A percentile compares a stretch with the other conserved stretches of the same genome.
These are phyloP conservation scores for Bergia sp. DNA, from an alignment of 92 coral and sea anemone genomes.

Conservation along the genomic window DNA sequence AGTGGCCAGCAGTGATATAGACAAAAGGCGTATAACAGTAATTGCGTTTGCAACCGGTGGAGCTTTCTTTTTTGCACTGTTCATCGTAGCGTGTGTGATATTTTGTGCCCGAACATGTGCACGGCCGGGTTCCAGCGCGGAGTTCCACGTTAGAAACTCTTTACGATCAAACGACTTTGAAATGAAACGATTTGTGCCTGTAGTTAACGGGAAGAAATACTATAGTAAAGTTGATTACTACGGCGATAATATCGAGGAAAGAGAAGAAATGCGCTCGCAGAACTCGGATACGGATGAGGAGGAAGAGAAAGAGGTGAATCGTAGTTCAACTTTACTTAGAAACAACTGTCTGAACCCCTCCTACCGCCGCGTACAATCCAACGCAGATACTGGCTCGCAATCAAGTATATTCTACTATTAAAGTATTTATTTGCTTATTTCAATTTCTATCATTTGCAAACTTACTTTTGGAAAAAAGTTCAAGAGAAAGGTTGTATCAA, in stretches of 20 bases:
- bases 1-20: not conserved
- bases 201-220: conserved; percentile 30
- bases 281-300: conserved; percentile 36
- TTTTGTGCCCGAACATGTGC: conserved; percentile 24
- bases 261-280: not conserved
- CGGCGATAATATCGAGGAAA: conserved; percentile 27
- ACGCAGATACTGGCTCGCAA: not conserved
- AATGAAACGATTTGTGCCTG: conserved; percentile 41
- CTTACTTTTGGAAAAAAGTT: no score
- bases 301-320: not conserved
- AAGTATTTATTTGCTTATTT: not conserved
- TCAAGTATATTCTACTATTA: conserved; percentile 25
- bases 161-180: conserved; percentile 24
- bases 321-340: conserved; percentile 1
- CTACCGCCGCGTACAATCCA: conserved; percentile 1
- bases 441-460: no score
- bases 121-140: conserved; percentile 28
- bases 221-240: conserved; percentile 26
- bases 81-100: conserved; percentile 33
- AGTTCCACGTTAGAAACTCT: conserved; percentile 18
- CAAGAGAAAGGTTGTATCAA: no score
- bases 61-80: conserved; percentile 38
- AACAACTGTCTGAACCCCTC: conserved; percentile 32
- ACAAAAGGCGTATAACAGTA: conserved; percentile 28
- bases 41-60: conserved; percentile 27